Conservation (phyloP, 2,113 vertebrate species). For the Hippocampus guttulatus region DNA sequence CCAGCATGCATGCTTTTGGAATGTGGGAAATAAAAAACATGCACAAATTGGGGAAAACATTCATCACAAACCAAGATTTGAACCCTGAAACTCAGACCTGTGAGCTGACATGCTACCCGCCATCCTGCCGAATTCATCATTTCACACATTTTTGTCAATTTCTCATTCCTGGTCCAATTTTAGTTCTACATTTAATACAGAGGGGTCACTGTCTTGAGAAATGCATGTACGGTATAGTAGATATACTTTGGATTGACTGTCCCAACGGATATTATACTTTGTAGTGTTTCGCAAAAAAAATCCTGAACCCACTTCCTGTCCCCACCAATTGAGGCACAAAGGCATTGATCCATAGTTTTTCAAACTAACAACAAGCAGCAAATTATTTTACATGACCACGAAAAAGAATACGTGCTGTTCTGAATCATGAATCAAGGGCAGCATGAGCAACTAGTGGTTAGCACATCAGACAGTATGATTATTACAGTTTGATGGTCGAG, state of each 20-base stretch:
- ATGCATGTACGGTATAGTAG: not conserved
- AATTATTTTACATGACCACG: not conserved
- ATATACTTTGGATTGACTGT: not conserved
- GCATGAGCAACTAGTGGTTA: not conserved
- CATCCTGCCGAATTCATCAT: too few species aligned
- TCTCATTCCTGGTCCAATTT: not conserved
- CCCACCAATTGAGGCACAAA: not conserved
- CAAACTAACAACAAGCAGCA: not conserved
- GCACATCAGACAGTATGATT: not conserved
- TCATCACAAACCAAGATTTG: too few species aligned
- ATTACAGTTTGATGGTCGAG: too few species aligned
- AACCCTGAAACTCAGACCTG: too few species aligned
- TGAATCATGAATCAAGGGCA: not conserved
- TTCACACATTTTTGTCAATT: not conserved
- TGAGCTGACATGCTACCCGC: too few species aligned
- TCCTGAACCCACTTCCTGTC: not conserved
- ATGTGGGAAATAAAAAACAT: too few species aligned
- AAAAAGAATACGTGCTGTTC: not conserved
- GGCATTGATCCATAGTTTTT: not conserved
- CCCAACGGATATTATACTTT: too few species aligned
- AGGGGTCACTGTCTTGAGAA: not conserved
- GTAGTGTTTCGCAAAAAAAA: too few species aligned
- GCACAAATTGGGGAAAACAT: too few species aligned
- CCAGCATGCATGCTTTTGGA: too few species aligned
- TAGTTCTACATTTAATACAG: not conserved